Percentiles rank a stretch among this genome's conserved stretches.
phyloP scores from a whole-genome alignment of 2,888 invertebrate species.

The Himalopsyche tibetana region DNA sequence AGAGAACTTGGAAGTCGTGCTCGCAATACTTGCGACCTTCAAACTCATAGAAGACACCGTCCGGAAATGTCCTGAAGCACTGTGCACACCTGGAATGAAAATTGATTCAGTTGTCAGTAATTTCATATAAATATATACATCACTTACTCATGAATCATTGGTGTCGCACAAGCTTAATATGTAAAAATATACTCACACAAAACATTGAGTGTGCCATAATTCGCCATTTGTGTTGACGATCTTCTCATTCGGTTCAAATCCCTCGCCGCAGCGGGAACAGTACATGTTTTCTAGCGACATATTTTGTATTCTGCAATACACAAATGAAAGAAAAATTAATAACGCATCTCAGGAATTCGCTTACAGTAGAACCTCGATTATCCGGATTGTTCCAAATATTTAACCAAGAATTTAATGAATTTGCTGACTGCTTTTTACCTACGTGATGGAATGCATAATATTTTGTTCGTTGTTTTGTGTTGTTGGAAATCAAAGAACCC shows the following conservation, averaged over 20 bases:
- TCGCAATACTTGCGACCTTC: slow-evolving; percentile 99
- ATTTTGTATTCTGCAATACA: slow-evolving; percentile 72
- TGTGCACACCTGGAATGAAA: slow-evolving; percentile 89
- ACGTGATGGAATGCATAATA: no score
- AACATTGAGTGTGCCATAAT: slow-evolving; percentile 99
- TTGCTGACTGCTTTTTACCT: no score
- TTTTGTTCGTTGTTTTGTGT: no score
- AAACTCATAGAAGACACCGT: slow-evolving; percentile 98
- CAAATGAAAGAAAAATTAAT: slow-evolving; percentile 50
- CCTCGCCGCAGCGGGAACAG: slow-evolving; percentile 96
- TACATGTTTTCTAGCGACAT: slow-evolving; percentile 96
- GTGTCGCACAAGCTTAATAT: background rate
- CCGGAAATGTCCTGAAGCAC: slow-evolving; percentile 98
- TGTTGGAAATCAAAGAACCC: no score
- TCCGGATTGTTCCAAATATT: no score
- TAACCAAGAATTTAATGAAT: no score
- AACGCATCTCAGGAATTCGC: background rate
- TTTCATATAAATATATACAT: background rate
- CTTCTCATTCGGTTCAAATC: slow-evolving; percentile 97
- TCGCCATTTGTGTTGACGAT: slow-evolving; percentile 99
- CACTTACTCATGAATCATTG: background rate
- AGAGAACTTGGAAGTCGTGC: slow-evolving; percentile 98
- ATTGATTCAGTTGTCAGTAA: no score
- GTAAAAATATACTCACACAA: slow-evolving; percentile 87
- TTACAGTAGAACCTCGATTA: background rate